phyloP scores from a whole-genome alignment of 1,140 invertebrate genomes.

The Lysiphlebus fabarum region DNA sequence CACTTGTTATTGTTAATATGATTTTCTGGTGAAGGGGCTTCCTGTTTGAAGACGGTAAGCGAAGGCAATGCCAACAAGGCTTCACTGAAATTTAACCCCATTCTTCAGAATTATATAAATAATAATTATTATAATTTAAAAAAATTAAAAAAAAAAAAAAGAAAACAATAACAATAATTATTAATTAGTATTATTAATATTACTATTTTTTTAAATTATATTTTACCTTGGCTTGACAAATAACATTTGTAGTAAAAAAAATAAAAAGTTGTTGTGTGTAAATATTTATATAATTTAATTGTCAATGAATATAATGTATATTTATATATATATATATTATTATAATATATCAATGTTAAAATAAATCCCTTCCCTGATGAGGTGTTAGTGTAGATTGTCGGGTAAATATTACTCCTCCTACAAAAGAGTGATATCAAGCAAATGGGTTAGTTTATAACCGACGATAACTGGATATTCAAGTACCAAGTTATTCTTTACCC shows the following conservation, averaged over 20 bases:
- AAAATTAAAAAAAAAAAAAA: slow-evolving; percentile 27
- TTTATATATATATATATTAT: not conserved
- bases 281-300: not conserved
- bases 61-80: slow-evolving; percentile 79
- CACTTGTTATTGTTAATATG: slow-evolving; percentile 54
- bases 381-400: slow-evolving; percentile 5
- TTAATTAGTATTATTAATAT: not conserved
- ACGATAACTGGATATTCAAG: slow-evolving; percentile 22
- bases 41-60: slow-evolving; percentile 74
- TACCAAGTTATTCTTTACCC: not conserved
- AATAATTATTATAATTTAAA: not conserved
- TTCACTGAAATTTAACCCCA: slow-evolving; percentile 65
- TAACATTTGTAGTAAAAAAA: slow-evolving; percentile 8
- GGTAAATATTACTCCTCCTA: slow-evolving; percentile 2
- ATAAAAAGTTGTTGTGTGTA: not conserved
- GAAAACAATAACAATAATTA: not conserved
- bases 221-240: slow-evolving; percentile 22
- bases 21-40: slow-evolving; percentile 63
- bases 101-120: slow-evolving; percentile 5
- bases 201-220: not conserved
- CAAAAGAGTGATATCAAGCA: not conserved
- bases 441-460: slow-evolving; percentile 12
- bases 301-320: too few species aligned
- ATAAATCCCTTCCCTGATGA: slow-evolving; percentile 3
- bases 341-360: not conserved